Base-by-base conservation (phyloP, 2,113 vertebrate genomes). In the Gorilla gorilla region DNA sequence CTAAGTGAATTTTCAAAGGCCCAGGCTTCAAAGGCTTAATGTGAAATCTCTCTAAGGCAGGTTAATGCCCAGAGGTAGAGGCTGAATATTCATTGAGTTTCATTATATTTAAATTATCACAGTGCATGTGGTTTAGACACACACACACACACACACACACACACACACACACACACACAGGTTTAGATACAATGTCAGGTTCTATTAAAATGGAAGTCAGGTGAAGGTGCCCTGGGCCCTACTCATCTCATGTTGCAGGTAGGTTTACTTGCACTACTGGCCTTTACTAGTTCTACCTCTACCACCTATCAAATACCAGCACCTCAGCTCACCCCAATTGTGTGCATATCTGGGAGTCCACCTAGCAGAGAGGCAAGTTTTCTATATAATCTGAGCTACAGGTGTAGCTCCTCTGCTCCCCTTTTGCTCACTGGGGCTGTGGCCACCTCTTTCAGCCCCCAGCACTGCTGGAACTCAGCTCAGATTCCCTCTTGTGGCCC, bases 1-100 rank as follows among this genome's bases (percentile, higher is more conserved):
- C 66, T 96, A 78, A 70, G 22, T 61, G 45, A 45, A 55, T 91
- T 96, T 94, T 94, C 73, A 83, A 83, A 87, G 61, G 17, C 59
- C 40, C 45, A 55, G 7, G 23, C 92, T 97, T 61, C n/a, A 95
- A 90, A 87, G 52, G 16, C 8, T 92, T 13, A 75, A 5, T 84
- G 43, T 80, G 48, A 96, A 89, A 83, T 80, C 64, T 82, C n/a
- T 75, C n/a, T n/a, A 92, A 96, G 80, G n/a, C 16, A 52, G 32
- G 40, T 64, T 89, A 79, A 64, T 82, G 4, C 16, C 38, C 40
- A 57, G 22, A 64, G 35, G 20, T 38, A 93, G 79, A 83, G 27
- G 17, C 11, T 86, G 86, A 93, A 75, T 52, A 5, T 85, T 89
- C 20, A 32, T 1, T 85, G 86, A 90, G 9, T 70, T 93, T 85